Conservation (phyloP, 2,797 vertebrate genomes). For the Falco peregrinus region DNA sequence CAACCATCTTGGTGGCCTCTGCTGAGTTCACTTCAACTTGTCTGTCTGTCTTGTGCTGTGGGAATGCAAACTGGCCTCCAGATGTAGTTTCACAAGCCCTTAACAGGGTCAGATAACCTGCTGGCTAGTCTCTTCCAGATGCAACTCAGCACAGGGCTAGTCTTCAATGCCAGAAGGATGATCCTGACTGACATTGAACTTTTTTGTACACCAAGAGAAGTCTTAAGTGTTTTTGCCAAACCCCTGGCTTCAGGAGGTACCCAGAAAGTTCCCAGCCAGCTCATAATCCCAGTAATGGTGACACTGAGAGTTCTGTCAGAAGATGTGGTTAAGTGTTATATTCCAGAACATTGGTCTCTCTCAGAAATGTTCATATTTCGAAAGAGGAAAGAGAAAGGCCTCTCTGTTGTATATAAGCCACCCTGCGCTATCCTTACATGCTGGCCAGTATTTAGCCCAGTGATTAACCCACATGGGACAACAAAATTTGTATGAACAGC, state of each 20-base stretch:
- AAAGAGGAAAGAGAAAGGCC: background rate
- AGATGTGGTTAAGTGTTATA: background rate
- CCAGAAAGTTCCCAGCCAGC: background rate
- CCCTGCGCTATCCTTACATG: background rate
- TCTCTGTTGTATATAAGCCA: background rate
- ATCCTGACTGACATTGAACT: background rate
- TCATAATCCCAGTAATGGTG: background rate
- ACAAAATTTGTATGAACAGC: background rate
- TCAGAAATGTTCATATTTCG: background rate
- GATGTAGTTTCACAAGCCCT: background rate
- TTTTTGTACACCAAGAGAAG: background rate
- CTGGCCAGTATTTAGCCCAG: background rate
- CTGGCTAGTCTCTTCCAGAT: background rate
- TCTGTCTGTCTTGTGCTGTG: background rate
- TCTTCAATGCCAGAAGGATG: background rate
- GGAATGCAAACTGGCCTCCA: background rate
- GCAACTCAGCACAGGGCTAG: background rate
- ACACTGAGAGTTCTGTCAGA: background rate
- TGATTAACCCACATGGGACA: background rate
- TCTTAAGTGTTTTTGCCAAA: background rate
- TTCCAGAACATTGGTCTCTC: background rate
- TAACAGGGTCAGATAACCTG: background rate
- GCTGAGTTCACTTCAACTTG: background rate
- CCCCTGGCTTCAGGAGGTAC: background rate
- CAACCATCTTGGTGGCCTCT: background rate